Evolutionary conservation across 2,888 invertebrate genomes (phyloP).

Genomic region (Nomada lathburiana): DNA sequence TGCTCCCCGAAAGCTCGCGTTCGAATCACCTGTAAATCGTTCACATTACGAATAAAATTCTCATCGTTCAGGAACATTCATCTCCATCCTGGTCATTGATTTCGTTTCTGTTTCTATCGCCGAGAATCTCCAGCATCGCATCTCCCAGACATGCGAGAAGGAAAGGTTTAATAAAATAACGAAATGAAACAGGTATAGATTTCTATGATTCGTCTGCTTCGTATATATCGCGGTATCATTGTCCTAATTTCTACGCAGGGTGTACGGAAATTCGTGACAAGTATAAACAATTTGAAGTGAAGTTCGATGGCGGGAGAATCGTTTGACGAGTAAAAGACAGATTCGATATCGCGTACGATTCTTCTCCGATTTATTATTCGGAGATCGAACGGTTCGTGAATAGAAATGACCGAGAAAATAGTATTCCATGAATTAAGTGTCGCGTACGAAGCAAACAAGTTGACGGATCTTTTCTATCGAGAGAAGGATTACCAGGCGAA

Average conservation of each 20-base stretch:
- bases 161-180: no score
- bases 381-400: no score
- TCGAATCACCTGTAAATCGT: background rate
- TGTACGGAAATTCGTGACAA: no score
- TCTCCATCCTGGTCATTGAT: background rate
- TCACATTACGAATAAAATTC: background rate
- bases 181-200: no score
- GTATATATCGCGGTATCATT: no score
- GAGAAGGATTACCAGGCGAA: background rate
- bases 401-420: background rate
- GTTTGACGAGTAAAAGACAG: background rate
- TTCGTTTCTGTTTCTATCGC: background rate
- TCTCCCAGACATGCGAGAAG: no score
- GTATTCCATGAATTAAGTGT: background rate
- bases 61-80: background rate
- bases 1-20: slow-evolving; percentile 38
- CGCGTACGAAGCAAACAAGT: background rate
- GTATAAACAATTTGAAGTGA: background rate
- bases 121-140: background rate
- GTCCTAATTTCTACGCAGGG: no score
- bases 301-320: slow-evolving; percentile 2
- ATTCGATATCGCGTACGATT: no score
- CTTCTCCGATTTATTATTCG: no score
- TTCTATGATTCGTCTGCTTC: no score
- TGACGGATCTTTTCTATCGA: background rate